phyloP scores from a whole-genome alignment of 2,888 invertebrate genomes.

The Drosophila helvetica region DNA sequence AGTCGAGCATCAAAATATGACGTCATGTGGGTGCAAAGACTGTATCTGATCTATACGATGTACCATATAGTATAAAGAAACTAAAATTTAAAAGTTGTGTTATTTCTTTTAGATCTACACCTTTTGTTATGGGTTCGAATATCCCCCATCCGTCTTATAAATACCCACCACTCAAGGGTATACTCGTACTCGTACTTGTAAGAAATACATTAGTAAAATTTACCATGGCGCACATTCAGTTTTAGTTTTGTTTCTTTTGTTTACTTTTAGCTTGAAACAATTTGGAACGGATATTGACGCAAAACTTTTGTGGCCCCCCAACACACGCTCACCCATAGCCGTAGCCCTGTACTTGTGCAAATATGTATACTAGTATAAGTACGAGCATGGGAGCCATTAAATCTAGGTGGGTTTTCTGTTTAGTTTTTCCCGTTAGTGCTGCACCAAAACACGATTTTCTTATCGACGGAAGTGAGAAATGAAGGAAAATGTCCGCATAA shows the following conservation, averaged over 20 bases:
- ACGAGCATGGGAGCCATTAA: conserved; percentile 6
- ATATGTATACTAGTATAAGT: conserved; percentile 9
- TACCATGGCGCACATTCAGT: conserved; percentile 60
- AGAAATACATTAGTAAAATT: conserved; percentile 59
- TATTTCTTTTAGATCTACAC: background rate
- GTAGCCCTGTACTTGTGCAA: conserved; percentile 5
- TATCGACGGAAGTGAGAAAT: conserved; percentile 34
- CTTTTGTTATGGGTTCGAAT: too few species aligned
- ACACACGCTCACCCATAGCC: background rate
- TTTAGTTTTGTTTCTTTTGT: conserved; percentile 32
- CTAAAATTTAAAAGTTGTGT: background rate
- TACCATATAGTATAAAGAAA: too few species aligned
- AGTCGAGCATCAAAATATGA: too few species aligned
- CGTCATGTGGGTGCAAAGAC: too few species aligned
- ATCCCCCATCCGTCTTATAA: background rate
- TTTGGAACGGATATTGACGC: conserved; percentile 66
- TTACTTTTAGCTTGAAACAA: conserved; percentile 36
- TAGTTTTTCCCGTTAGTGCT: conserved; percentile 1
- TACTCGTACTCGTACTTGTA: background rate
- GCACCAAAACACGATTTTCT: conserved; percentile 23
- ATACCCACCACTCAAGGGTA: background rate
- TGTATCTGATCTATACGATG: too few species aligned
- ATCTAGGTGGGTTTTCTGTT: conserved; percentile 13
- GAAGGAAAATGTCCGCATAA: conserved; percentile 1
- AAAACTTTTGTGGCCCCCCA: conserved; percentile 38